Conservation (phyloP, 2,113 vertebrate species). For the Coracopsis vasa region DNA sequence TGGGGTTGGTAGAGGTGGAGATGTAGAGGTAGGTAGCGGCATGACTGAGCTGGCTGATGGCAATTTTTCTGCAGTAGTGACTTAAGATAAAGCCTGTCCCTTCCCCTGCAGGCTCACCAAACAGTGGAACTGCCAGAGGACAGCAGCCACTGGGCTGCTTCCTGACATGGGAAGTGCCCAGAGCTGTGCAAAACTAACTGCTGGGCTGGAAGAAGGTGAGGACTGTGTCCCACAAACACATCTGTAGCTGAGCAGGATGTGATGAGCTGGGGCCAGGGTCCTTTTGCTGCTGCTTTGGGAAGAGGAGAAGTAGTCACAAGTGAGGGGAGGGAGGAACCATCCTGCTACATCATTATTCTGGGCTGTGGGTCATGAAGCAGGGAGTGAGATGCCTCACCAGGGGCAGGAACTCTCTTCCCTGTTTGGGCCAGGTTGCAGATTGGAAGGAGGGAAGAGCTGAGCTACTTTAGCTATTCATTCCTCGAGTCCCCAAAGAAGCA, state of each 20-base stretch:
- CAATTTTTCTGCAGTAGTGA: not conserved
- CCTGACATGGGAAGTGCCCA: not conserved
- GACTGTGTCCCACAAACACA: accelerated
- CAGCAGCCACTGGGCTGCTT: not conserved
- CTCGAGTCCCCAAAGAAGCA: not conserved
- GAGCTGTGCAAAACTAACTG: not conserved
- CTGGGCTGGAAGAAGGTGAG: not conserved
- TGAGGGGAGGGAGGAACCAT: not conserved
- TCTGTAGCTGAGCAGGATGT: not conserved
- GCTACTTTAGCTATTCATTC: not conserved
- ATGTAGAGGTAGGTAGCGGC: not conserved
- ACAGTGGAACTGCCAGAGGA: not conserved
- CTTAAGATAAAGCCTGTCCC: not conserved
- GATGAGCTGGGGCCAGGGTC: not conserved
- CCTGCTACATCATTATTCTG: not conserved
- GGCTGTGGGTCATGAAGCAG: not conserved
- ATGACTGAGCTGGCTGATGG: not conserved
- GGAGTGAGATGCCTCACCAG: accelerated
- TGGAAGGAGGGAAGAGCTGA: not conserved
- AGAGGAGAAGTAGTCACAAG: accelerated
- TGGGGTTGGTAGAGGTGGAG: not conserved
- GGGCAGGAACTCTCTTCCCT: not conserved
- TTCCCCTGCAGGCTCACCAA: not conserved
- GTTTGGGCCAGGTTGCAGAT: not conserved
- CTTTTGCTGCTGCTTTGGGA: not conserved